Percentiles rank a stretch among this genome's conserved stretches.
These are phyloP conservation scores for Arctocebus calabarensis DNA, from an alignment of 2,797 vertebrate species.

Conservation along the genomic window DNA sequence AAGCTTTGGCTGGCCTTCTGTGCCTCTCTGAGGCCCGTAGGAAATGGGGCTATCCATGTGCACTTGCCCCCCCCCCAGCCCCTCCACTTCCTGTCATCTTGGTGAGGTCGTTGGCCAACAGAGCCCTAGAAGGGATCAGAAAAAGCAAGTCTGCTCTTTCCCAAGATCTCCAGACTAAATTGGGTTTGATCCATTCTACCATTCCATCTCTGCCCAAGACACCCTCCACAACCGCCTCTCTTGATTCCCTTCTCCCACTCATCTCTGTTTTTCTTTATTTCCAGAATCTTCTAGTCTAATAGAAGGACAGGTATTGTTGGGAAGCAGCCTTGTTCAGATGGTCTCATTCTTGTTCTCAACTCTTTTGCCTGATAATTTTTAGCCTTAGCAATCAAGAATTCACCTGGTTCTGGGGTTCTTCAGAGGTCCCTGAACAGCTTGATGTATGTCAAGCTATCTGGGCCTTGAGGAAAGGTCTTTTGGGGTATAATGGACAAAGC, in stretches of 20 bases:
- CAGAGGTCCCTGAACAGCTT: neutral
- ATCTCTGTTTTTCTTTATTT: neutral
- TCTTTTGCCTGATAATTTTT: neutral
- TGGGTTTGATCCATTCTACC: neutral
- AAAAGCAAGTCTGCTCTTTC: neutral
- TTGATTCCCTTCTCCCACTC: neutral
- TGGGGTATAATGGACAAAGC: neutral
- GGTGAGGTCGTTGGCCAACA: neutral
- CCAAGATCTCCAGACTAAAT: neutral
- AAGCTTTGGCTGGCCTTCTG: neutral
- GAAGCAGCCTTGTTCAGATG: neutral
- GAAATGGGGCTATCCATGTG: neutral
- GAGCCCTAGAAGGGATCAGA: neutral
- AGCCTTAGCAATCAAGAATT: neutral
- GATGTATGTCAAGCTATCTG: neutral
- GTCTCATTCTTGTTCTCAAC: neutral
- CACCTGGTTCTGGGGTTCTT: neutral
- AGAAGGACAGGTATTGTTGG: neutral
- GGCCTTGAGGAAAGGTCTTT: neutral
- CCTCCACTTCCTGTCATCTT: neutral
- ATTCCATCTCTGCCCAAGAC: neutral
- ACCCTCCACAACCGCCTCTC: neutral
- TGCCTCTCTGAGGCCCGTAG: neutral
- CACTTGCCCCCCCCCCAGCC: neutral
- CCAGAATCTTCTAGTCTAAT: slow-evolving; percentile 22